Conservation (phyloP, 2,888 invertebrate species). For the Liopterus haemorrhoidalis region DNA sequence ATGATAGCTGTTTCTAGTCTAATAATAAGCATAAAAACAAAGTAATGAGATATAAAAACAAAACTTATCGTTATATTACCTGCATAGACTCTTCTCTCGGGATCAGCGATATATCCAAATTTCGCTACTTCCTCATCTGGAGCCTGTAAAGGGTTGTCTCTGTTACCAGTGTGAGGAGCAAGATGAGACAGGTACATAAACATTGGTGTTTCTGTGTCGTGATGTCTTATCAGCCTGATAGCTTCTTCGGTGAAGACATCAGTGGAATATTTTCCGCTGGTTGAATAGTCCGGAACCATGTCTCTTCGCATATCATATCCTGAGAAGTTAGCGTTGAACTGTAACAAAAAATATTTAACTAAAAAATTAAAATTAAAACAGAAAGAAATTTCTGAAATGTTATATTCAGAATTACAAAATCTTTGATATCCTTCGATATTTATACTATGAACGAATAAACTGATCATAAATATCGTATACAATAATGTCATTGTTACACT, state of each 20-base stretch:
- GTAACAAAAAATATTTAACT: neutral
- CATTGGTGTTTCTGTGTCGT: conserved; percentile 51
- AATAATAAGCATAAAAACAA: no score
- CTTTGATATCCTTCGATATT: conserved; percentile 2
- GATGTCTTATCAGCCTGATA: conserved; percentile 53
- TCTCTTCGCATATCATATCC: conserved; percentile 62
- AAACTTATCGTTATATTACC: conserved; percentile 47
- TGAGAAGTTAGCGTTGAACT: conserved; percentile 34
- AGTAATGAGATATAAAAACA: no score
- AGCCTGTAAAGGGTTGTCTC: conserved; percentile 61
- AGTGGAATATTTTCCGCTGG: conserved; percentile 57
- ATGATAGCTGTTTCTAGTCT: no score
- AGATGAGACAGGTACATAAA: conserved; percentile 65
- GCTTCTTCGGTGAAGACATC: conserved; percentile 63
- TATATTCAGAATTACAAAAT: neutral
- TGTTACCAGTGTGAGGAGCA: conserved; percentile 64
- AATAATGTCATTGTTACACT: no score
- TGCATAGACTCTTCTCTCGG: conserved; percentile 61
- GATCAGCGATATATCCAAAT: conserved; percentile 62
- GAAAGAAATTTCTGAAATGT: neutral
- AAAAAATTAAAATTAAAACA: neutral
- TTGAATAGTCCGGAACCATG: conserved; percentile 50
- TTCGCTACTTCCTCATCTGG: conserved; percentile 63
- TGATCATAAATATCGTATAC: no score
- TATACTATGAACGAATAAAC: no score